Base-by-base conservation (phyloP, 2,797 vertebrate genomes). In the Argya squamiceps region DNA sequence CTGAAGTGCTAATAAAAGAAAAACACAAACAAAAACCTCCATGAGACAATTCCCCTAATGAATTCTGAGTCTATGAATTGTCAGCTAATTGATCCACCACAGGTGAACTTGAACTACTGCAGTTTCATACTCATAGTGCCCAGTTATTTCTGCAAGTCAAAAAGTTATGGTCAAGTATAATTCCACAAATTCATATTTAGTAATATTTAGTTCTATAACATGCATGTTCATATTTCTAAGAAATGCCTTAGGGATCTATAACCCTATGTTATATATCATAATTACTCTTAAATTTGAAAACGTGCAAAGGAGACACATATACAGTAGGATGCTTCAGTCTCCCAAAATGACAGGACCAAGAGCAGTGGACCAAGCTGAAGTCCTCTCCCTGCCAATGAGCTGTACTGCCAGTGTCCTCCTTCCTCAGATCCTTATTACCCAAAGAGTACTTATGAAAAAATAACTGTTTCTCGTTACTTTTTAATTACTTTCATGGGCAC, bases 261-360 rank as follows among this genome's bases (percentile, higher is more conserved):
- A 80, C 13, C 23, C 73, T 53, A 23, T 15, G n/a, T 56, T 73
- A 62, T 27, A 9, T 15, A 27, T 20, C 41, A 50, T 30, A 82
- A 85, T 60, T 56, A 30, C 52, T 55, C 58, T 41, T 64, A 60
- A 69, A 65, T 69, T 67, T 81, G 78, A 76, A 70, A 37, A 89
- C 70, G 12, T 70, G 39, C 62, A 70, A 52, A 58, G 47, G 11
- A 21, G 39, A 36, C 32, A 47, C n/a, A 13, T 20, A 17, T 0
- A 6, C 13, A 63, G 14, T 27, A 32, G 20, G n/a, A 53, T 39
- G 62, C 52, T 81, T 68, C 24, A 50, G 41, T 39, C 46, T 55
- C 55, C 85, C n/a, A 23, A 37, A 79, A 64, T 0, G 0, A 56
- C 41, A 88, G 58, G 30, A 23, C 49, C 9, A 2, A 1, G 12